Evolutionary conservation across 2,113 vertebrate genomes (phyloP).

Genomic region (Telmatochromis brichardi): DNA sequence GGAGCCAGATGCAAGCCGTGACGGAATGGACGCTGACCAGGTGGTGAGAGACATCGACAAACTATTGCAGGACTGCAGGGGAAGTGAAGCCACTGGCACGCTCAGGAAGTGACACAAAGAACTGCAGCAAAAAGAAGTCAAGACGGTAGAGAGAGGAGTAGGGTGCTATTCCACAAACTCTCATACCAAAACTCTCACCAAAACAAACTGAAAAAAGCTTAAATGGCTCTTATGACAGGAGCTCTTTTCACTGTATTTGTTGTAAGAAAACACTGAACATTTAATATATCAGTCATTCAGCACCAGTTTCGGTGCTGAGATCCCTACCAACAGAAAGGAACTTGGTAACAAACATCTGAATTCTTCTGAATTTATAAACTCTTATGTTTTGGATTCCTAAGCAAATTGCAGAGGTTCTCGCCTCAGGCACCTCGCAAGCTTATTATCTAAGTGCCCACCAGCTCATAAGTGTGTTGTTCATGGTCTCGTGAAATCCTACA

Average conservation of each 20-base stretch:
- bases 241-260: slow-evolving; percentile 52
- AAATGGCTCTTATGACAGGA: slow-evolving; percentile 26
- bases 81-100: slow-evolving; percentile 75
- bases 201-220: slow-evolving; percentile 51
- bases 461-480: slow-evolving; percentile 77
- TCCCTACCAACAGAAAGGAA: slow-evolving; percentile 29
- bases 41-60: slow-evolving; percentile 98
- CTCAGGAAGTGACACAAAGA: slow-evolving; percentile 84
- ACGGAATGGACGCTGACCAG: slow-evolving; percentile 91
- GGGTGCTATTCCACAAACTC: slow-evolving; percentile 40
- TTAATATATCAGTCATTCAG: slow-evolving; percentile 20
- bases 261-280: slow-evolving; percentile 47
- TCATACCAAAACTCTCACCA: slow-evolving; percentile 59
- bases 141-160: slow-evolving; percentile 31
- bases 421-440: slow-evolving; percentile 86
- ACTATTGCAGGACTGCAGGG: slow-evolving; percentile 97
- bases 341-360: slow-evolving; percentile 33
- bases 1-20: slow-evolving; percentile 79
- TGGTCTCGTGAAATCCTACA: slow-evolving; percentile 64
- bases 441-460: slow-evolving; percentile 97
- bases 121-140: background rate
- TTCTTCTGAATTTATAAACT: slow-evolving; percentile 61
- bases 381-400: slow-evolving; percentile 62
- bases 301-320: slow-evolving; percentile 27
- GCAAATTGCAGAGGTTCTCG: slow-evolving; percentile 70